A percentile compares a stretch with the other conserved stretches of the same genome.
phyloP scores from a whole-genome alignment of 2,797 vertebrate genomes.

The Gymnocypris eckloni region DNA sequence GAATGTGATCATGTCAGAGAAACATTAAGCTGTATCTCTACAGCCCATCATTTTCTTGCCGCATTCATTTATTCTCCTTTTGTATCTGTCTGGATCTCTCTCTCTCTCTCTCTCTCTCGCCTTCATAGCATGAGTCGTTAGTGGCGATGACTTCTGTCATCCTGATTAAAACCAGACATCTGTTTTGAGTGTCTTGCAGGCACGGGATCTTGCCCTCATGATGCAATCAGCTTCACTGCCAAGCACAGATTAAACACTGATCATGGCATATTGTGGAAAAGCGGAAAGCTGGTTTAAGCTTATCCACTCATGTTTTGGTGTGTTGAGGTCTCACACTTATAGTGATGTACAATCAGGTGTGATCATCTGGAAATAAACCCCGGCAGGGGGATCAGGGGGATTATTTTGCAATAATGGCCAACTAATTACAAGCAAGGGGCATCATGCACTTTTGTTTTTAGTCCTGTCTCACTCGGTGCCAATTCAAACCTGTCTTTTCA shows the following conservation, averaged over 20 bases:
- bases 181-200: constrained; percentile 40
- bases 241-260: constrained; percentile 29
- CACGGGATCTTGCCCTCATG: constrained; percentile 8
- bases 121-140: constrained; percentile 24
- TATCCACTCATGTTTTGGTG: constrained; percentile 28
- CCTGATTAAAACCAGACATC: constrained; percentile 45
- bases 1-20: constrained; percentile 34
- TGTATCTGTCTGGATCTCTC: not conserved
- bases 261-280: constrained; percentile 14
- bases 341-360: not conserved
- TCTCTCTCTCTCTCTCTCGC: not conserved
- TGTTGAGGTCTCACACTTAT: not conserved
- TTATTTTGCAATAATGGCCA: not conserved
- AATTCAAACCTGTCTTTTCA: not conserved
- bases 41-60: constrained; percentile 36
- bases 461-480: not conserved
- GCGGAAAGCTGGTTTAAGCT: constrained; percentile 20
- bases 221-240: constrained; percentile 38
- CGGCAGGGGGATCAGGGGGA: not conserved
- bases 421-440: not conserved
- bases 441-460: not conserved
- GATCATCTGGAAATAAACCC: not conserved
- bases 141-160: constrained; percentile 33
- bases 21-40: constrained; percentile 34
- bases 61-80: constrained; percentile 38